Evolutionary conservation across 2,113 vertebrate genomes (phyloP).

Genomic region (Ptyas mucosa): DNA sequence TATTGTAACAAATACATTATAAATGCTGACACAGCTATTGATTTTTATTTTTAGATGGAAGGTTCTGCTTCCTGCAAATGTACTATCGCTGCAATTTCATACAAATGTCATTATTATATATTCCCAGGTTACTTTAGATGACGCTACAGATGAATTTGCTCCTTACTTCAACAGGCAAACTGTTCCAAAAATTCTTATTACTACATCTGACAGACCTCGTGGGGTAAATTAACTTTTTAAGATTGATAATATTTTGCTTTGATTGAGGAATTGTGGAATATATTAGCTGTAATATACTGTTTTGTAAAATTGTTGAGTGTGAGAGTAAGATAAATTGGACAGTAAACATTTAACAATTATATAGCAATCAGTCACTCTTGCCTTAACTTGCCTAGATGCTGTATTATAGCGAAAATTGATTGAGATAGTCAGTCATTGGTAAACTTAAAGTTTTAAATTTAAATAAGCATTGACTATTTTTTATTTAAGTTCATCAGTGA

Average conservation of each 20-base stretch:
- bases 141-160: slow-evolving; percentile 96
- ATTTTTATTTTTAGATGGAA: background rate
- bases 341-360: background rate
- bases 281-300: background rate
- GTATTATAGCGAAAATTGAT: background rate
- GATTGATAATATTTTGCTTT: background rate
- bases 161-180: slow-evolving; percentile 91
- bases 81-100: background rate
- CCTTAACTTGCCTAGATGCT: background rate
- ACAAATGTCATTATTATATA: slow-evolving; percentile 22
- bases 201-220: slow-evolving; percentile 94
- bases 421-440: background rate
- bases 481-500: background rate
- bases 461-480: background rate
- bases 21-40: background rate
- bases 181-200: slow-evolving; percentile 97
- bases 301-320: background rate
- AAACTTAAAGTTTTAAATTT: background rate
- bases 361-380: background rate
- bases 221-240: slow-evolving; percentile 73
- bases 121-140: slow-evolving; percentile 89
- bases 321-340: background rate
- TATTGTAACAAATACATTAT: background rate
- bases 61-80: background rate
- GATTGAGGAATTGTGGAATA: background rate